Conservation (phyloP, 2,797 vertebrate genomes). For the Lepilemur septentrionalis region DNA sequence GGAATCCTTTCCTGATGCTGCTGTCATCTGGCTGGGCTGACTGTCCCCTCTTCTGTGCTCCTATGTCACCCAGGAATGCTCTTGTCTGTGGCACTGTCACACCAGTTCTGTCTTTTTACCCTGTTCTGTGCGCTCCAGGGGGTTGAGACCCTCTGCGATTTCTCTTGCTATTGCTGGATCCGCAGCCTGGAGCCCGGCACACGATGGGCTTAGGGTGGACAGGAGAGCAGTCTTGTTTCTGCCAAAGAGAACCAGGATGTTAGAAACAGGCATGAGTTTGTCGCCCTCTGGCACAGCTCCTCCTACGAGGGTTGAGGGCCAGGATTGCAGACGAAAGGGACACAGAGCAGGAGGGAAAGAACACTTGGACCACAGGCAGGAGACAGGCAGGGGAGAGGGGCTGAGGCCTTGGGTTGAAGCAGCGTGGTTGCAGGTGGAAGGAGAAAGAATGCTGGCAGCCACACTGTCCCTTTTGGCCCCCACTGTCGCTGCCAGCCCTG, state of each 20-base stretch:
- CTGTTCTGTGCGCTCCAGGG: neutral
- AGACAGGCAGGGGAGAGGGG: neutral
- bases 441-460: neutral
- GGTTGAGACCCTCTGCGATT: neutral
- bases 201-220: neutral
- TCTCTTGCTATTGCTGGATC: neutral
- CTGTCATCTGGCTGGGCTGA: neutral
- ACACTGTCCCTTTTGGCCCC: neutral
- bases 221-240: neutral
- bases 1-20: neutral
- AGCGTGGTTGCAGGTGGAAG: no score
- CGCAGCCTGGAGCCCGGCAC: no score
- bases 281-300: neutral
- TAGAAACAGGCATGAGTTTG: rapidly evolving
- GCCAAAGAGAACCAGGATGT: neutral
- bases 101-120: neutral
- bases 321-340: neutral
- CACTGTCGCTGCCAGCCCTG: neutral
- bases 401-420: neutral
- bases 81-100: rapidly evolving
- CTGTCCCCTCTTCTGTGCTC: neutral
- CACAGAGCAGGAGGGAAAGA: no score
- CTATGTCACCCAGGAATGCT: neutral
- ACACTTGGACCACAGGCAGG: neutral
- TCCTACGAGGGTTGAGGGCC: neutral